Evolutionary conservation across 2,113 vertebrate species (phyloP).

Genomic region (Spea bombifrons): DNA sequence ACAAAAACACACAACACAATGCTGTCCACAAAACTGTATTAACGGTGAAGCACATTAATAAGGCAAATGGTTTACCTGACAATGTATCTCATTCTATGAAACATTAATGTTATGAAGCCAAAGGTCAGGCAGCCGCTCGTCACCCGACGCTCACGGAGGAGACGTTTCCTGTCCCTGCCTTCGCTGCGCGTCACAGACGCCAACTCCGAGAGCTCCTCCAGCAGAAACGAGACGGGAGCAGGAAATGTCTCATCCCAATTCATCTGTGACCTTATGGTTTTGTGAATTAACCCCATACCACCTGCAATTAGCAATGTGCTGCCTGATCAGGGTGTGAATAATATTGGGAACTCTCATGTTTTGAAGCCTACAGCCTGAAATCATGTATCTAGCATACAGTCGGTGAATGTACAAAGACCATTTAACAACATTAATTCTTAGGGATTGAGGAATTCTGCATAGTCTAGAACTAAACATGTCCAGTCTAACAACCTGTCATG

Average conservation of each 20-base stretch:
- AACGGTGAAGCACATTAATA: conserved; percentile 82
- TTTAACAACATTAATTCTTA: not conserved
- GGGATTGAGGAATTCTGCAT: conserved; percentile 9
- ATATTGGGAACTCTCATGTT: not conserved
- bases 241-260: no score
- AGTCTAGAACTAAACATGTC: conserved; percentile 7
- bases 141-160: not conserved
- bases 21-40: conserved; percentile 72
- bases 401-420: no score
- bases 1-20: conserved; percentile 72
- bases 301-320: not conserved
- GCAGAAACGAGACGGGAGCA: not conserved
- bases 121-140: conserved; percentile 1
- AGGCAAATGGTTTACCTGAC: conserved; percentile 95
- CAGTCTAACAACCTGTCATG: not conserved
- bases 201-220: no score
- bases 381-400: not conserved
- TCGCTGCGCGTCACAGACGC: no score
- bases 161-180: no score
- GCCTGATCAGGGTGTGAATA: not conserved
- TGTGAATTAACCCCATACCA: no score
- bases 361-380: not conserved
- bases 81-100: conserved; percentile 67
- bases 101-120: not conserved
- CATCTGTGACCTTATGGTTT: no score